Evolutionary conservation across 2,113 vertebrate species (phyloP), one percentile per base, ranked within the genome.

Genomic region (Bubo bubo): DNA sequence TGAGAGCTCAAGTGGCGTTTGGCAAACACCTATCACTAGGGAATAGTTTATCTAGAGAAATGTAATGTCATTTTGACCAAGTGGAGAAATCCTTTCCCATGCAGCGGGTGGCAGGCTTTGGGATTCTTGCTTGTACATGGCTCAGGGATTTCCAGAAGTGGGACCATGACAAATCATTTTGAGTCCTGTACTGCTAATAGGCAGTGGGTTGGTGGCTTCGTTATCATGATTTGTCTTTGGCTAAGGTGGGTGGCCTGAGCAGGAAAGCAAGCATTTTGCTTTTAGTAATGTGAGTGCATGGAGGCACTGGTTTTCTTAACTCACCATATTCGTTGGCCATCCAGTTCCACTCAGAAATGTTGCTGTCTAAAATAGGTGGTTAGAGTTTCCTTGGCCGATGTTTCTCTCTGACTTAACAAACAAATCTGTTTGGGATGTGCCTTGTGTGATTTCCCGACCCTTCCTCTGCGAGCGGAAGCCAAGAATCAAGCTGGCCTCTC

Each of bases 121-220:
- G 79, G 50, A 22, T n/a, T 22, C 34, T 15, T 52, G 28, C n/a
- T 45, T 4, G 21, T 50, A 3, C 0, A 0, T 32, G 43, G 35
- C 52, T 86, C 9, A 2, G 75, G 73, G 41, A 9, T 76, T 86
- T 60, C 63, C 35, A 27, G 5, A 12, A 7, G 5, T 1, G 13
- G 47, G 37, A 22, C 76, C 0, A 0, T 26, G 20, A 70, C 0
- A 2, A 71, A 2, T 20, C 0, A 1, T 3, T 45, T n/a, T 0
- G 62, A 30, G 55, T 8, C 32, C 34, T 0, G 2, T 1, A 9
- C 41, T 0, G 8, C 68, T n/a, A 0, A 23, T 2, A 30, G n/a
- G 66, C 39, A 32, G 37, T 0, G 0, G 8, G 6, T 5, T 66
- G 59, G 41, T 2, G 12, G 41, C 30, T 49, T 24, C 2, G 21